Evolutionary conservation across 2,113 vertebrate species (phyloP).

Genomic region (Festucalex cinctus): DNA sequence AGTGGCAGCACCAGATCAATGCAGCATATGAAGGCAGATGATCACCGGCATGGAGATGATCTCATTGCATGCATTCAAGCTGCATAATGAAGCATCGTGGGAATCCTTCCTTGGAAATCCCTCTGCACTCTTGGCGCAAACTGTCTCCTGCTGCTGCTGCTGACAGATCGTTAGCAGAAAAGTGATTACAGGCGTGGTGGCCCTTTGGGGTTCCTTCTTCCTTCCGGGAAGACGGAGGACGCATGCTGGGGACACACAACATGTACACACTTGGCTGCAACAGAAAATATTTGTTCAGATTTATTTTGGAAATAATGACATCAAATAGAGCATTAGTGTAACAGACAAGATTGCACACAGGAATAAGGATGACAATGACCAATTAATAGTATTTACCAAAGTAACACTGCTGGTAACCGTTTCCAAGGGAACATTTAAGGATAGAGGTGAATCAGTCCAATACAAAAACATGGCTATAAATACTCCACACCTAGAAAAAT

Average conservation of each 20-base stretch:
- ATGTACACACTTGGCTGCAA: constrained; percentile 31
- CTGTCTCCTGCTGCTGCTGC: not conserved
- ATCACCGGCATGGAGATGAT: constrained; percentile 19
- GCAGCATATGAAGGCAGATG: not conserved
- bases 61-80: constrained; percentile 41
- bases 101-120: constrained; percentile 46
- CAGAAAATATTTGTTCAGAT: constrained; percentile 68
- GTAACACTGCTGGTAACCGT: constrained; percentile 81
- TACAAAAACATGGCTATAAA: constrained; percentile 92
- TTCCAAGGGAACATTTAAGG: constrained; percentile 69
- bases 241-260: not conserved
- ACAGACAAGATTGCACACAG: constrained; percentile 80
- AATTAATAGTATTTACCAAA: constrained; percentile 69
- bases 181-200: constrained; percentile 20
- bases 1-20: not conserved
- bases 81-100: constrained; percentile 52
- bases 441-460: constrained; percentile 76
- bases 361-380: constrained; percentile 46
- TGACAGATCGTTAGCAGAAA: constrained; percentile 23
- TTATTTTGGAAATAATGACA: constrained; percentile 75
- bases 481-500: constrained; percentile 93
- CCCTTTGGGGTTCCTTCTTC: not conserved
- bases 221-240: not conserved
- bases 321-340: constrained; percentile 77
- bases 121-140: constrained; percentile 3